Evolutionary conservation across 2,888 invertebrate species (phyloP).

Genomic region (Lissocephala sabroskyi): DNA sequence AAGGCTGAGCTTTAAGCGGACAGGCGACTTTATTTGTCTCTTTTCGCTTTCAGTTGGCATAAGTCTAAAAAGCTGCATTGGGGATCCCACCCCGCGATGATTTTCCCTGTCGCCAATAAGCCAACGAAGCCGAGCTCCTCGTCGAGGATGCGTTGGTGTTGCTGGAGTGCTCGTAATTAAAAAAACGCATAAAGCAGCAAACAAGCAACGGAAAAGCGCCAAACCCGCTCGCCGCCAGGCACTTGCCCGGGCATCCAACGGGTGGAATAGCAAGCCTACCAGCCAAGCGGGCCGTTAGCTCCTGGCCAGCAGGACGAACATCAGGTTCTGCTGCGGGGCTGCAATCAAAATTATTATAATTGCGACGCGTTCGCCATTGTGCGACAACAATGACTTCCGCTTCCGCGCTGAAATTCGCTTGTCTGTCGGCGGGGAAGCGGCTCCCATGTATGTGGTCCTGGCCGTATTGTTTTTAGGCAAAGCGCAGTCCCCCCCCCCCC

Average conservation of each 20-base stretch:
- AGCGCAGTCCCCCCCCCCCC: no score
- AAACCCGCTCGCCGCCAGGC: conserved; percentile 9
- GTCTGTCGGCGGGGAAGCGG: conserved; percentile 35
- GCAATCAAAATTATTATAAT: conserved; percentile 69
- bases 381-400: conserved; percentile 67
- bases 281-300: conserved; percentile 13
- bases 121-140: no score
- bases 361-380: conserved; percentile 67
- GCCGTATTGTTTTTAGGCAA: conserved; percentile 49
- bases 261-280: conserved; percentile 32
- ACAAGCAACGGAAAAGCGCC: conserved; percentile 19
- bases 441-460: conserved; percentile 25
- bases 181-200: conserved; percentile 30
- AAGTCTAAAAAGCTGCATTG: no score
- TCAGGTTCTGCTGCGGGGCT: no score
- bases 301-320: background rate
- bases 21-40: no score
- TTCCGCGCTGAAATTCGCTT: conserved; percentile 61
- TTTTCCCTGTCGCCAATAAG: no score
- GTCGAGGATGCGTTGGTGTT: no score
- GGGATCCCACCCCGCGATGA: no score
- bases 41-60: no score
- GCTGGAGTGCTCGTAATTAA: conserved; percentile 41
- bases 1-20: no score
- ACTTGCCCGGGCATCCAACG: conserved; percentile 4